Conservation (phyloP, 1,140 invertebrate species). For the Linepithema humile region DNA sequence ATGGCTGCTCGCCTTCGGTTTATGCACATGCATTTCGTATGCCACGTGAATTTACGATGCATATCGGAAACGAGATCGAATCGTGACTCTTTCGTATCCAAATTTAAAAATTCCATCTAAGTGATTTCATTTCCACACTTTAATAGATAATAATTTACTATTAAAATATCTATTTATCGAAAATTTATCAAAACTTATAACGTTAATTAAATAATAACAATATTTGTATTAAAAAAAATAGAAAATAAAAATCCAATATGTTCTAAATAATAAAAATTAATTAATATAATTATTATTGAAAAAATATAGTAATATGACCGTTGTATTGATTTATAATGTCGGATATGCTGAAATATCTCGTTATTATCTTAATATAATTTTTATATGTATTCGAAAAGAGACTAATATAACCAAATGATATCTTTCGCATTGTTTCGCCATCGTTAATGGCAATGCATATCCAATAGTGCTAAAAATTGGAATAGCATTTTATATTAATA, state of each 20-base stretch:
- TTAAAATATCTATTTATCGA: neutral
- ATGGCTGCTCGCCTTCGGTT: conserved; percentile 56
- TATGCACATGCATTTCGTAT: conserved; percentile 32
- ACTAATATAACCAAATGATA: no score
- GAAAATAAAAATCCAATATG: neutral
- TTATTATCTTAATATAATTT: neutral
- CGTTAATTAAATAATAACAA: neutral
- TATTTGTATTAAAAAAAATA: neutral
- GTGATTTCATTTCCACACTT: neutral
- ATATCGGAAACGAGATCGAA: conserved; percentile 9
- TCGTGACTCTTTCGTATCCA: neutral
- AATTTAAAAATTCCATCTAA: conserved; percentile 29
- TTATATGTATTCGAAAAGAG: no score
- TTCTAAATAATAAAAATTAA: neutral
- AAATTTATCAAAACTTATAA: neutral
- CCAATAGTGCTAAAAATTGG: conserved; percentile 7
- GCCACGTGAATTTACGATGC: conserved; percentile 42
- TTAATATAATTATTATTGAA: neutral
- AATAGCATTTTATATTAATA: no score
- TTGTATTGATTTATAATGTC: no score
- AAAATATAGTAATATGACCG: no score
- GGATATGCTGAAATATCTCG: neutral
- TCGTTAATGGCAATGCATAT: conserved; percentile 21
- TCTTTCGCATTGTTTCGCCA: neutral
- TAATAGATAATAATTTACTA: neutral